Conservation (phyloP, 2,888 invertebrate species). For the Euplexia lucipara region DNA sequence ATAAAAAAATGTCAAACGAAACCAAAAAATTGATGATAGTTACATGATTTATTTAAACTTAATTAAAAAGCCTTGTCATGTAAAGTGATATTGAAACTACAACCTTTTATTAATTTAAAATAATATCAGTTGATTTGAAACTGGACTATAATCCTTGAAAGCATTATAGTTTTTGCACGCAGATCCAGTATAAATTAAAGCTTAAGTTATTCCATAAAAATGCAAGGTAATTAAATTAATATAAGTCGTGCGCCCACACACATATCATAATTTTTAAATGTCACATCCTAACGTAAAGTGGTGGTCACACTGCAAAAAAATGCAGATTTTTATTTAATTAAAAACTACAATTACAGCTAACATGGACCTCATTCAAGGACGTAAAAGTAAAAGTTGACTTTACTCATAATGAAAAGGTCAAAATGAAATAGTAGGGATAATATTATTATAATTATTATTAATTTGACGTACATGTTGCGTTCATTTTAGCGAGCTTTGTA, state of each 20-base stretch:
- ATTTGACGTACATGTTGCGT: too few relatives aligned
- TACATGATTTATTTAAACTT: background rate
- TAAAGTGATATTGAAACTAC: too few relatives aligned
- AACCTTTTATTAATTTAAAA: background rate
- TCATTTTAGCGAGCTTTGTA: too few relatives aligned
- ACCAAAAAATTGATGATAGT: background rate
- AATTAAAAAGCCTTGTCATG: too few relatives aligned
- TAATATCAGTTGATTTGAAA: background rate
- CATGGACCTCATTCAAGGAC: background rate
- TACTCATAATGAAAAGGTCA: background rate
- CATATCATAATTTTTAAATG: slow-evolving; percentile 40
- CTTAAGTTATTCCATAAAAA: slow-evolving; percentile 21
- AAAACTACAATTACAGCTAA: background rate
- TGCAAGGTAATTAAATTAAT: slow-evolving; percentile 40
- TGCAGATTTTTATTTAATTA: background rate
- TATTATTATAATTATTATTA: too few relatives aligned
- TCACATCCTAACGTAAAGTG: slow-evolving; percentile 19
- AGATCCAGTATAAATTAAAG: slow-evolving; percentile 3
- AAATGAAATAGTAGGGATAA: too few relatives aligned
- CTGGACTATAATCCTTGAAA: slow-evolving; percentile 2
- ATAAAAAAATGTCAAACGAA: slow-evolving; percentile 1
- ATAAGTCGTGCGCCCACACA: slow-evolving; percentile 35
- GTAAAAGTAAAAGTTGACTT: background rate
- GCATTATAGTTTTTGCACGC: background rate
- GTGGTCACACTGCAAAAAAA: slow-evolving; percentile 1